These are phyloP conservation scores for Cabera pusaria DNA, from an alignment of 2,888 invertebrate genomes.

Conservation along the genomic window DNA sequence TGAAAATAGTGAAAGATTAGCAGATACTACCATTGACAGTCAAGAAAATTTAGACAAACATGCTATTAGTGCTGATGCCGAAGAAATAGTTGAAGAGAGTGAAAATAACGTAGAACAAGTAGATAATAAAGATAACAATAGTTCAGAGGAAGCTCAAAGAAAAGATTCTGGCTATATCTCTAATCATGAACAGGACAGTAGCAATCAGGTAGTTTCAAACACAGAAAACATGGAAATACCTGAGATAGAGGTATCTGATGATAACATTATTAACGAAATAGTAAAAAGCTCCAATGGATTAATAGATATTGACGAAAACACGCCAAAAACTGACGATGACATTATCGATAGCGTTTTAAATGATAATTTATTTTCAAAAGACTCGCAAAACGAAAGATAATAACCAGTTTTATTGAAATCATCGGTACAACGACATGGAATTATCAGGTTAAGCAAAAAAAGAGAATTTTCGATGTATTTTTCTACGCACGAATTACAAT, in stretches of 20 bases:
- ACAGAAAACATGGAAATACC: too few relatives aligned
- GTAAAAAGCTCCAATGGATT: slow-evolving; percentile 5
- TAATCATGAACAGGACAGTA: slow-evolving; percentile 14
- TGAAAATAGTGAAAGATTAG: slow-evolving; percentile 1
- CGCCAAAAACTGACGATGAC: slow-evolving; percentile 22
- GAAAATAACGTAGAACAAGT: not conserved
- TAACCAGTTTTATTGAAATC: too few relatives aligned
- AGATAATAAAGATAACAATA: slow-evolving; percentile 2
- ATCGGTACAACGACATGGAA: too few relatives aligned
- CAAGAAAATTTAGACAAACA: not conserved
- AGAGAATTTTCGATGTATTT: not conserved
- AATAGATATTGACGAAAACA: slow-evolving; percentile 9
- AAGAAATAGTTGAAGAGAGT: slow-evolving; percentile 1
- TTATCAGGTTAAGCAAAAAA: too few relatives aligned
- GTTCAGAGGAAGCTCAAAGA: slow-evolving; percentile 2
- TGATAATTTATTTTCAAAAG: slow-evolving; percentile 23
- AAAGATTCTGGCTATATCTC: slow-evolving; percentile 11
- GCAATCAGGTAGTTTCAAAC: slow-evolving; percentile 19
- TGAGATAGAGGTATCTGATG: slow-evolving; percentile 21
- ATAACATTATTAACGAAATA: slow-evolving; percentile 17
- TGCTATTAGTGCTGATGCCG: too few relatives aligned
- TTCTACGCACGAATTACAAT: slow-evolving; percentile 2
- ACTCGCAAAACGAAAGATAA: slow-evolving; percentile 37
- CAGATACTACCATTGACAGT: slow-evolving; percentile 2
- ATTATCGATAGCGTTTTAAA: slow-evolving; percentile 37